Conservation (phyloP, 2,113 vertebrate species). For the Ellobius talpinus region DNA sequence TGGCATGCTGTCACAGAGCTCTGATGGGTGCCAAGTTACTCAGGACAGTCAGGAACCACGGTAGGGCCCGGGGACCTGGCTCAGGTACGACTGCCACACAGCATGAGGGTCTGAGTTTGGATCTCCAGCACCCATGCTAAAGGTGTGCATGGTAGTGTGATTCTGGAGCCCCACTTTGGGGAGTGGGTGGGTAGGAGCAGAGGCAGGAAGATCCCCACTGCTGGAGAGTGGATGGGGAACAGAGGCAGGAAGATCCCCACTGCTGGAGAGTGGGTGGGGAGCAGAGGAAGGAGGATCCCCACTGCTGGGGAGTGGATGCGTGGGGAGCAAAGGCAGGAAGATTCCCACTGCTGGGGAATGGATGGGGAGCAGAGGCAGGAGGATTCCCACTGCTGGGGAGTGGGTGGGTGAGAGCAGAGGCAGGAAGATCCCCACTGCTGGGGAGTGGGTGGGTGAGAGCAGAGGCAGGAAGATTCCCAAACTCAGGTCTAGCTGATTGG, state of each 20-base stretch:
- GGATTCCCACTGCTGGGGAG: not conserved
- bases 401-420: not conserved
- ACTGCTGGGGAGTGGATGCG: not conserved
- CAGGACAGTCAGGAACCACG: not conserved
- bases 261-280: not conserved
- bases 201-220: not conserved
- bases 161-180: too few species aligned
- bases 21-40: too few species aligned
- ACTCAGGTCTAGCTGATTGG: not conserved
- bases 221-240: not conserved
- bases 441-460: not conserved
- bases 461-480: not conserved
- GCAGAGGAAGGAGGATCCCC: not conserved
- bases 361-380: not conserved
- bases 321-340: not conserved
- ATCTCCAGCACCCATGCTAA: not conserved
- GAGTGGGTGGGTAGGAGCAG: not conserved
- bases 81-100: too few species aligned
- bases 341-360: not conserved
- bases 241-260: not conserved
- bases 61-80: not conserved
- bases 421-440: not conserved
- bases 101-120: not conserved
- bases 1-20: too few species aligned
- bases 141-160: not conserved